phyloP scores from a whole-genome alignment of 2,888 invertebrate genomes.

The Dusona sp. region DNA sequence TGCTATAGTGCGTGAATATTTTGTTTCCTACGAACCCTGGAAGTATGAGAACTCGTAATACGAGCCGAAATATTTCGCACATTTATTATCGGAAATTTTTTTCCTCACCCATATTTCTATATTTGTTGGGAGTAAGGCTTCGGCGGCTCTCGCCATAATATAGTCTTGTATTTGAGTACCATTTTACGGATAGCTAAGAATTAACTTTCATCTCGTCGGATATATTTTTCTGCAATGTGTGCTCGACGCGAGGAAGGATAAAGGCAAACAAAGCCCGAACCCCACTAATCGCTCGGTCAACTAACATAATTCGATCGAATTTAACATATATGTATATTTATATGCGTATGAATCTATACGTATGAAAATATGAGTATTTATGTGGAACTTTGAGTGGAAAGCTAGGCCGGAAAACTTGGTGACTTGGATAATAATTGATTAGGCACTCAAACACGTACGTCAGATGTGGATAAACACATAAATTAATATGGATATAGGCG shows the following conservation, averaged over 20 bases:
- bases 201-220: slow-evolving; percentile 15
- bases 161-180: slow-evolving; percentile 36
- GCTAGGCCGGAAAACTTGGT: background rate
- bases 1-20: no score
- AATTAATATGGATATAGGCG: background rate
- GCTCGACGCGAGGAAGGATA: slow-evolving; percentile 11
- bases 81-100: no score
- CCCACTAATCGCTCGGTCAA: slow-evolving; percentile 57
- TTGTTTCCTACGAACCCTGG: no score
- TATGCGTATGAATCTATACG: no score
- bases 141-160: no score
- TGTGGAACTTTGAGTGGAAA: background rate
- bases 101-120: no score
- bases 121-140: no score
- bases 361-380: background rate
- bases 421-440: slow-evolving; percentile 48
- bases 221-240: background rate
- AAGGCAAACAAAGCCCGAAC: slow-evolving; percentile 37
- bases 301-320: slow-evolving; percentile 32
- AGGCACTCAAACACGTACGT: slow-evolving; percentile 18
- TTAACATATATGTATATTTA: background rate
- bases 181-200: slow-evolving; percentile 22
- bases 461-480: background rate
- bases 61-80: no score
- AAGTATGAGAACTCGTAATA: no score